Evolutionary conservation across 2,888 invertebrate genomes (phyloP).

Genomic region (Tenthredo livida): DNA sequence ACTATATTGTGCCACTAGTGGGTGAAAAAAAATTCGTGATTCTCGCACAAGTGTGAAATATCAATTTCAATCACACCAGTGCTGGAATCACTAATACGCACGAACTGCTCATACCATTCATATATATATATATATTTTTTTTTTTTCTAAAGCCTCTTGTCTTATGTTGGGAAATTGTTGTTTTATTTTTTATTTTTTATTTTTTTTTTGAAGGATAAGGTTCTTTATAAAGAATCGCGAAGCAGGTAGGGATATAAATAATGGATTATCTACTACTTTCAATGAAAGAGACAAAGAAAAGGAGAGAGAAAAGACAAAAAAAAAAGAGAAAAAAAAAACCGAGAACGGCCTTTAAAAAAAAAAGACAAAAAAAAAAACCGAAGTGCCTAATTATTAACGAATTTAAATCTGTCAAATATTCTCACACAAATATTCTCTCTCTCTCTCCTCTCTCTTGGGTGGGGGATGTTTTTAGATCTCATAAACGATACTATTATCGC

Average conservation of each 20-base stretch:
- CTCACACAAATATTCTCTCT: slow-evolving; percentile 53
- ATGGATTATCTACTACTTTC: slow-evolving; percentile 61
- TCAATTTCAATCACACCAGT: too few species aligned
- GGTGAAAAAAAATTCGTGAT: too few species aligned
- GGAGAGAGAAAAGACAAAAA: neutral
- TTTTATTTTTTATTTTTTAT: slow-evolving; percentile 52
- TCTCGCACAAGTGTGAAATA: too few species aligned
- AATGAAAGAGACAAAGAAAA: slow-evolving; percentile 50
- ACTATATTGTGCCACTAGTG: too few species aligned
- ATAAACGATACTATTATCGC: slow-evolving; percentile 85
- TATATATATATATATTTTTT: neutral
- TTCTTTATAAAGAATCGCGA: slow-evolving; percentile 59
- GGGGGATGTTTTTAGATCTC: slow-evolving; percentile 80
- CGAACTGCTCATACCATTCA: too few species aligned
- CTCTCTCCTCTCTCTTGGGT: neutral
- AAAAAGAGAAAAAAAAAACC: slow-evolving; percentile 50
- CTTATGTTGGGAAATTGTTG: slow-evolving; percentile 22
- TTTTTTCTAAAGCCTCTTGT: neutral
- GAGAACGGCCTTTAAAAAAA: neutral
- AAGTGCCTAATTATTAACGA: neutral
- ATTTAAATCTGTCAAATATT: slow-evolving; percentile 57
- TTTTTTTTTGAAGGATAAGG: slow-evolving; percentile 55
- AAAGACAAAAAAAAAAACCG: slow-evolving; percentile 26
- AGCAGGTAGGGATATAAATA: slow-evolving; percentile 69
- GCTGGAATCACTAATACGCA: too few species aligned